Base-by-base conservation (phyloP, 2,797 vertebrate species). In the Limosa lapponica region DNA sequence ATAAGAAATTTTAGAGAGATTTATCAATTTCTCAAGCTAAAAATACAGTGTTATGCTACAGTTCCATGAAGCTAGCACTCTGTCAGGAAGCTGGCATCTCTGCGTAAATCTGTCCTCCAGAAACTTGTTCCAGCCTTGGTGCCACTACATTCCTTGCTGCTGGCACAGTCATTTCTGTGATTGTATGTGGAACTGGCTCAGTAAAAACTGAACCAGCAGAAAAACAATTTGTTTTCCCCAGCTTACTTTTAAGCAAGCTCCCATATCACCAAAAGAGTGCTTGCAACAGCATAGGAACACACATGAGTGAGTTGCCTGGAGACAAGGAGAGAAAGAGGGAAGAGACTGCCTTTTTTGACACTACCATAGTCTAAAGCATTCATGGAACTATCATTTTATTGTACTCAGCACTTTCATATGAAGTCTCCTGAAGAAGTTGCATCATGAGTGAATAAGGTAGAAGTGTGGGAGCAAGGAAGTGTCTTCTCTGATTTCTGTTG, bases 401-500 rank as follows among this genome's bases (percentile, higher is more conserved):
- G 46, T 62, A 39, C 39, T 91, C 3, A 4, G 49, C 23, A 8
- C 30, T 61, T 87, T 34, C 3, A 5, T 18, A 10, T 22, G 36
- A 66, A 2, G 7, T 74, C 72, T n/a, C 23, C 73, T 70, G 43
- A 32, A 90, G 65, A 72, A 58, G 48, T 94, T 96, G 73, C 89
- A 81, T 96, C 95, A 86, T 62, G 59, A 89, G 11, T 39, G 78
- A 92, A 66, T 90, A 44, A 95, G 54, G 43, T 24, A 34, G 72
- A 73, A 93, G 75, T 82, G 90, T 96, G 79, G 80, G 91, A 96
- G 95, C 89, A 70, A 77, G 75, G 95, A 96, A 89, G 30, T 79
- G 46, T 72, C 89, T 85, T 62, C 74, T 73, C 58, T 75, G 73
- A 84, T 79, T 95, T 75, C 69, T 88, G 14, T 34, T 79, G 82